Conservation (phyloP, 2,888 invertebrate species). For the Agrotis clavis region DNA sequence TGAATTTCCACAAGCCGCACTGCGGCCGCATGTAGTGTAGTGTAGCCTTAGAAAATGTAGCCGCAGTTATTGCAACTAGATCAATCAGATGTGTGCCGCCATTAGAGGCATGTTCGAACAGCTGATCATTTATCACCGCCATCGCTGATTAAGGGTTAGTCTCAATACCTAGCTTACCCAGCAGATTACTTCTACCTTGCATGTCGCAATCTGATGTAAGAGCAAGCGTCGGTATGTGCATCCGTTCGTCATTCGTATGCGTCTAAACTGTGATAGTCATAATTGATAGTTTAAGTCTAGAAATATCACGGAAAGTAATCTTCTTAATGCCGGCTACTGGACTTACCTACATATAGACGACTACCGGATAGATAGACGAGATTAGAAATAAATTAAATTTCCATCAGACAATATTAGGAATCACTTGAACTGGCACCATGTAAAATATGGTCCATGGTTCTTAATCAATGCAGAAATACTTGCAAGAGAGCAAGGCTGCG, state of each 20-base stretch:
- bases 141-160: constrained; percentile 14
- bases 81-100: constrained; percentile 25
- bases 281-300: neutral
- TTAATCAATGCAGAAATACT: no score
- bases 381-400: neutral
- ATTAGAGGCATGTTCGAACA: constrained; percentile 7
- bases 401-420: neutral
- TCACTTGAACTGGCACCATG: neutral
- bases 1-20: neutral
- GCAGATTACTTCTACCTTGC: neutral
- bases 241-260: constrained; percentile 17
- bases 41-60: constrained; percentile 4
- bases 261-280: constrained; percentile 4
- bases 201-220: constrained; percentile 23
- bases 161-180: neutral
- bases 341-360: neutral
- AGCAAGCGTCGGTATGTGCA: constrained; percentile 5
- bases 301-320: neutral
- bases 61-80: constrained; percentile 38
- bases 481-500: neutral
- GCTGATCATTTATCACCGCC: constrained; percentile 33
- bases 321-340: neutral
- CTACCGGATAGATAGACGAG: no score
- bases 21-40: constrained; percentile 4
- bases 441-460: no score